Evolutionary conservation across 2,797 vertebrate species (phyloP), one percentile per base, ranked within the genome.

Genomic region (Tamandua tetradactyla): DNA sequence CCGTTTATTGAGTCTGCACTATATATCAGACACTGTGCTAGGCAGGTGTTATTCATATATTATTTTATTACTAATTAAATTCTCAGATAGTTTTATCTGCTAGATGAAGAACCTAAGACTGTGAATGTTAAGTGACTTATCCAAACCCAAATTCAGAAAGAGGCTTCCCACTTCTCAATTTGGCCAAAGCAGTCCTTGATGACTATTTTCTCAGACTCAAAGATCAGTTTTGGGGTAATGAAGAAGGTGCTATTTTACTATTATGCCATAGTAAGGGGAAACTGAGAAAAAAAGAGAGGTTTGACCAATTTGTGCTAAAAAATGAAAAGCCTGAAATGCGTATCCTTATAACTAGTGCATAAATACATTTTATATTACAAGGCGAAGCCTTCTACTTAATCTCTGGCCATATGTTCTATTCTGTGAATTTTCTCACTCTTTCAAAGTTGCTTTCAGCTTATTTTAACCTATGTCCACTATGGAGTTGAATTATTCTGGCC

Each of bases 81-180:
- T 6, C n/a, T 66, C 93, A 27, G 14, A 6, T 80, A 59, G 52
- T 12, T 25, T 37, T 49, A 59, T 69, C 14, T 18, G 20, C 64
- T 59, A 68, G 52, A 84, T 62, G n/a, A 82, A 15, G 12, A 76
- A 40, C 11, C 17, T 6, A 14, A 69, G 3, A 27, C 14, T 91
- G 42, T 89, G 90, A 94, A 93, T 40, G 27, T 78, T 79, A 86
- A 93, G 14, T 93, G 71, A 44, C 27, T 55, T 88, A 18, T 37
- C 30, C 12, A 79, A 64, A 17, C 85, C 44, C 68, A 93, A 87
- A 79, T 79, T 81, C 71, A 68, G 49, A 88, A 86, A n/a, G 8
- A 2, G 2, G 7, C 35, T 40, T 89, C 13, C 89, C 59, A 42
- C 5, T 78, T 90, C 12, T 89, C 18, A 69, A 22, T 18, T 14